A percentile compares a stretch with the other conserved stretches of the same genome.
Evolutionary conservation across 2,888 invertebrate species (phyloP).

Genomic region (Meandrusa payeni): DNA sequence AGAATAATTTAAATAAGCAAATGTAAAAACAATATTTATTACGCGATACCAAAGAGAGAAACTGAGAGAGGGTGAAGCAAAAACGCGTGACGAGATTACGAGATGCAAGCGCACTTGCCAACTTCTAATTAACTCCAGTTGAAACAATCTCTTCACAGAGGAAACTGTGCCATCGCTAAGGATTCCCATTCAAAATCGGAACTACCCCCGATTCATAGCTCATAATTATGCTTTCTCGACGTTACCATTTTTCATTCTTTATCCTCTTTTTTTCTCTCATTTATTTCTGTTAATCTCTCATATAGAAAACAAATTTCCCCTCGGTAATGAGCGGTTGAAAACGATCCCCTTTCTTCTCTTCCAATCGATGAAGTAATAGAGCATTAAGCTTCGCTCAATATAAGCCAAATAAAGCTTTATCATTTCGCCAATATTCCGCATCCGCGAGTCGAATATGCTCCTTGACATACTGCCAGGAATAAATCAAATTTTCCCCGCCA

Average conservation of each 20-base stretch:
- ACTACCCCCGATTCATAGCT: slow-evolving; percentile 6
- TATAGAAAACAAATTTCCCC: slow-evolving; percentile 28
- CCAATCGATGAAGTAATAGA: slow-evolving; percentile 43
- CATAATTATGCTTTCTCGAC: slow-evolving; percentile 10
- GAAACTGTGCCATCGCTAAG: slow-evolving; percentile 18
- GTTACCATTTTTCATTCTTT: slow-evolving; percentile 15
- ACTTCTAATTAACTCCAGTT: slow-evolving; percentile 48
- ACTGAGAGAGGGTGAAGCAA: slow-evolving; percentile 16
- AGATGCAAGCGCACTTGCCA: slow-evolving; percentile 36
- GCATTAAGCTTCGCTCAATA: slow-evolving; percentile 51
- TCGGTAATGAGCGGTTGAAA: slow-evolving; percentile 29
- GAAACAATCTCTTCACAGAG: slow-evolving; percentile 36
- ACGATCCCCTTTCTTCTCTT: slow-evolving; percentile 28
- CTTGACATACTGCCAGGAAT: slow-evolving; percentile 69
- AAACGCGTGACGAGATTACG: slow-evolving; percentile 24
- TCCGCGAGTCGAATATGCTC: slow-evolving; percentile 57
- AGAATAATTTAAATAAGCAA: no score
- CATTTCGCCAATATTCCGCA: slow-evolving; percentile 57
- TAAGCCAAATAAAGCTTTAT: slow-evolving; percentile 64
- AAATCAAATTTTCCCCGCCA: slow-evolving; percentile 57
- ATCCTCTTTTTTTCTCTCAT: neutral
- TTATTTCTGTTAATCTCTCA: slow-evolving; percentile 23
- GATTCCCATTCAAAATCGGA: slow-evolving; percentile 17
- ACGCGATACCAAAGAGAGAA: slow-evolving; percentile 27
- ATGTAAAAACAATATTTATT: no score